Conservation (phyloP, 2,888 invertebrate genomes). For the Apodemia hepburni region DNA sequence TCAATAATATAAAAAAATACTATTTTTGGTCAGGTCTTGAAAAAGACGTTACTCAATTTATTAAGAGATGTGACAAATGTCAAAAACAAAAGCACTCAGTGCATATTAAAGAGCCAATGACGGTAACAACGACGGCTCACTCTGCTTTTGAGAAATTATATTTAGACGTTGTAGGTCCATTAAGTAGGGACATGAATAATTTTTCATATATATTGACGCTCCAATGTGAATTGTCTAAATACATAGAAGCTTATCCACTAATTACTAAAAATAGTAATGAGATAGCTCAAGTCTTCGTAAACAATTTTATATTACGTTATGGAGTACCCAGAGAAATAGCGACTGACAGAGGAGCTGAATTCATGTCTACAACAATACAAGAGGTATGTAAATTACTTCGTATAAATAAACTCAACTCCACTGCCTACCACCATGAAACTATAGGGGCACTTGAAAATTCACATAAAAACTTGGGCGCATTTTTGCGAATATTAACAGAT, state of each 20-base stretch:
- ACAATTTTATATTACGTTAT: background rate
- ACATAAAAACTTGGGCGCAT: background rate
- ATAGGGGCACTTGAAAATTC: background rate
- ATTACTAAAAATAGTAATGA: background rate
- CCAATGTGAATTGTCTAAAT: slow-evolving; percentile 24
- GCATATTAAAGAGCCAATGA: background rate
- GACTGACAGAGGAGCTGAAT: slow-evolving; percentile 12
- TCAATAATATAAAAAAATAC: background rate
- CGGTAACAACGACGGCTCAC: background rate
- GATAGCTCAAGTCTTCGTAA: background rate
- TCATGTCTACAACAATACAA: background rate
- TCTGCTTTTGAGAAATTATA: background rate
- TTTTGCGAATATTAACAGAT: background rate
- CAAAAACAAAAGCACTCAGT: slow-evolving; percentile 24
- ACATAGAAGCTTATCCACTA: slow-evolving; percentile 19
- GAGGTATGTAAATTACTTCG: background rate
- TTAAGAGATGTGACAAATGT: slow-evolving; percentile 27
- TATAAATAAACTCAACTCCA: background rate
- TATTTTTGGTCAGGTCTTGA: slow-evolving; percentile 26
- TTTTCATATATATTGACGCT: slow-evolving; percentile 23
- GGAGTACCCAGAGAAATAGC: slow-evolving; percentile 14
- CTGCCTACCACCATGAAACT: background rate
- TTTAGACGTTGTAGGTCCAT: background rate
- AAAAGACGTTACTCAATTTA: slow-evolving; percentile 21
- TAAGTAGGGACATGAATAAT: slow-evolving; percentile 12